Conservation (phyloP, 2,888 invertebrate genomes). For the Plusia festucae region DNA sequence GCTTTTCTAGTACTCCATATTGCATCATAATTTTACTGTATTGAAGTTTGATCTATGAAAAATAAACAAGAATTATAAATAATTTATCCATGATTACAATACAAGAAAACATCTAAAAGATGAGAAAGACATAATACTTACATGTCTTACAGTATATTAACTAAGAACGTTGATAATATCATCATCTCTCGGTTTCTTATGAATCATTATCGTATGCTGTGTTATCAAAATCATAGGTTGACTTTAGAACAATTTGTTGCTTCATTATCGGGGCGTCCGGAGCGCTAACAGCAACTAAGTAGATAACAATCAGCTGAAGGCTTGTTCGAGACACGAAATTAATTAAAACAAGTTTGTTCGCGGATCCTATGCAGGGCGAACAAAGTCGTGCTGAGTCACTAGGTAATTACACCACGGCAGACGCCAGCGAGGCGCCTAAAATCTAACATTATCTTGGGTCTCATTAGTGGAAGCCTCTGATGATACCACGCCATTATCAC, state of each 20-base stretch:
- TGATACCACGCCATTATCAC: conserved; percentile 34
- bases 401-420: conserved; percentile 85
- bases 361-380: conserved; percentile 88
- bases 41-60: neutral
- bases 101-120: neutral
- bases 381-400: conserved; percentile 88
- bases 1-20: no score
- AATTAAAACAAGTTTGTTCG: conserved; percentile 90
- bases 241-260: conserved; percentile 83
- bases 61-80: neutral
- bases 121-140: neutral
- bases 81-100: neutral
- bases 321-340: conserved; percentile 89
- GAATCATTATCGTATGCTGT: conserved; percentile 45
- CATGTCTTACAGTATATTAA: neutral
- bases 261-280: conserved; percentile 85
- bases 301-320: conserved; percentile 88
- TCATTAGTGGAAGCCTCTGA: conserved; percentile 68
- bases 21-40: neutral
- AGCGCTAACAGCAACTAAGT: conserved; percentile 87
- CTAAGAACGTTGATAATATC: neutral
- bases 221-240: conserved; percentile 75
- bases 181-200: neutral
- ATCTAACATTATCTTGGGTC: conserved; percentile 82
- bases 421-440: conserved; percentile 80